Conservation (phyloP, 2,113 vertebrate species). For the Thalassoma bifasciatum region DNA sequence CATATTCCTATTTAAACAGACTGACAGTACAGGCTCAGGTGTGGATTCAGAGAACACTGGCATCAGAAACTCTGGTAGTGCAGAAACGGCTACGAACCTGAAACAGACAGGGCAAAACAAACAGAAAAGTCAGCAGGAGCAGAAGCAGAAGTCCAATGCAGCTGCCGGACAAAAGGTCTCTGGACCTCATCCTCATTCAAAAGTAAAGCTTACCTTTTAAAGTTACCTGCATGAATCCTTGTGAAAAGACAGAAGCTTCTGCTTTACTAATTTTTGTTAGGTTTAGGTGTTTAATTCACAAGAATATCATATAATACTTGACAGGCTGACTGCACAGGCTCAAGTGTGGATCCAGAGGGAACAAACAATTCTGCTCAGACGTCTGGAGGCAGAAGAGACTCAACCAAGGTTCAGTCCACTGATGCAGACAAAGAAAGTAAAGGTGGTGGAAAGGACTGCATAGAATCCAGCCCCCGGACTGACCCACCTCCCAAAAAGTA, state of each 20-base stretch:
- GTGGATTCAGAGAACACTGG: slow-evolving; percentile 36
- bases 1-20: slow-evolving; percentile 24
- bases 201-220: slow-evolving; percentile 49
- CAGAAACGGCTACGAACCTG: neutral
- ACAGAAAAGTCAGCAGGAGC: neutral
- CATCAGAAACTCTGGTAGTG: slow-evolving; percentile 16
- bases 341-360: slow-evolving; percentile 55
- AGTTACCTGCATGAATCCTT: neutral
- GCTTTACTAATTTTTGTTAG: neutral
- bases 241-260: neutral
- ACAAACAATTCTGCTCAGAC: slow-evolving; percentile 12
- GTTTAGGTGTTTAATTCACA: neutral
- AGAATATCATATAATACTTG: neutral
- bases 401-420: neutral
- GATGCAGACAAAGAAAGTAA: neutral
- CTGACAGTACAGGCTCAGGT: slow-evolving; percentile 41
- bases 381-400: slow-evolving; percentile 25
- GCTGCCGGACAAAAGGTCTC: slow-evolving; percentile 37
- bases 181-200: neutral
- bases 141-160: neutral
- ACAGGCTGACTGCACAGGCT: slow-evolving; percentile 42
- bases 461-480: neutral
- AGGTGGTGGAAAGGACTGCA: neutral
- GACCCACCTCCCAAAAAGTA: slow-evolving; percentile 55
- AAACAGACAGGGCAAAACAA: too few relatives aligned